Percentiles rank a stretch among this genome's conserved stretches.
These are phyloP conservation scores for Caenorhabditis drosophilae DNA, from an alignment of 2,888 invertebrate genomes.

Conservation along the genomic window DNA sequence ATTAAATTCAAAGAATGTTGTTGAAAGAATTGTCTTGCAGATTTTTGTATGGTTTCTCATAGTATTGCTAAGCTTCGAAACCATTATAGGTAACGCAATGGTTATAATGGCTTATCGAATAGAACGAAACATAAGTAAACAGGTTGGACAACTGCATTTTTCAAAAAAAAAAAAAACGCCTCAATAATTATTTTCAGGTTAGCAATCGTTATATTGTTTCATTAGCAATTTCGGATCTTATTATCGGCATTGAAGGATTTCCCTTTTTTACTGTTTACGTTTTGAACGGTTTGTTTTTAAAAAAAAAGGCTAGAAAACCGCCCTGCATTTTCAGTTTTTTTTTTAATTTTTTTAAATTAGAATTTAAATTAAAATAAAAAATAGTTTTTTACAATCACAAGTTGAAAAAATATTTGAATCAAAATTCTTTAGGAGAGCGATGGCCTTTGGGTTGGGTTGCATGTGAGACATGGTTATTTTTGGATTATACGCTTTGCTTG, in stretches of 20 bases:
- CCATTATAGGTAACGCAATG: constrained; percentile 68
- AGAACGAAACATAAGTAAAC: constrained; percentile 67
- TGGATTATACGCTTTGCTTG: constrained; percentile 69
- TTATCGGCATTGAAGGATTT: constrained; percentile 69
- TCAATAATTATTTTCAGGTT: constrained; percentile 58
- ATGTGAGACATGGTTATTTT: constrained; percentile 67
- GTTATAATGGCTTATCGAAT: constrained; percentile 66
- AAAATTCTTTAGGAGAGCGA: constrained; percentile 62
- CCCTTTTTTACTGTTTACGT: constrained; percentile 68
- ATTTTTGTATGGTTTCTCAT: constrained; percentile 61
- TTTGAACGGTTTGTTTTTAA: too few relatives aligned
- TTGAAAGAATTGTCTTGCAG: constrained; percentile 37
- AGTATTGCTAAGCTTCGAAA: constrained; percentile 59
- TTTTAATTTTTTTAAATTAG: too few relatives aligned
- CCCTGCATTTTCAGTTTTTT: too few relatives aligned
- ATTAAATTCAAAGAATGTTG: too few relatives aligned
- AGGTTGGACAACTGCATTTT: constrained; percentile 44
- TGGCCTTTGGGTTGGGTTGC: constrained; percentile 66
- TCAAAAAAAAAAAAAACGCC: background rate
- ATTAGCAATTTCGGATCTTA: constrained; percentile 66
- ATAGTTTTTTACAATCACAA: too few relatives aligned
- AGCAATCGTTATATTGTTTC: constrained; percentile 69
- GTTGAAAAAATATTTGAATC: too few relatives aligned
- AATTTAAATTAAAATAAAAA: too few relatives aligned
- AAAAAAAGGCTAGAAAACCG: too few relatives aligned